Percentiles rank a stretch among this genome's conserved stretches.
These are phyloP conservation scores for Potamilus streckersoni DNA, from an alignment of 1,140 invertebrate species.

Conservation along the genomic window DNA sequence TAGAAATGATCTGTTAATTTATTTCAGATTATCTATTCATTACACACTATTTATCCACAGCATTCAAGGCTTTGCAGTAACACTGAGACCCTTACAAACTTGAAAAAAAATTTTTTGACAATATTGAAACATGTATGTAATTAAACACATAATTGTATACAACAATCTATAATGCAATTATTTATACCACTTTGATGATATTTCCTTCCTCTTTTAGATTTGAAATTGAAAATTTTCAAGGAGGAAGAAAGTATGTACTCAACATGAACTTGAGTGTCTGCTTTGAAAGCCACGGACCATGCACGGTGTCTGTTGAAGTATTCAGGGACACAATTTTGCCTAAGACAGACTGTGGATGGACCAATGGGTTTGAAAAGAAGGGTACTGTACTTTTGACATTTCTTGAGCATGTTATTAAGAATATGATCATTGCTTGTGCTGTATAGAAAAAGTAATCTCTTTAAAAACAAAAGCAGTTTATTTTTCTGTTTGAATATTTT, in stretches of 20 bases:
- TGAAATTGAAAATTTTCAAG: slow-evolving; percentile 14
- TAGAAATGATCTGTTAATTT: no score
- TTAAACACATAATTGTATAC: no score
- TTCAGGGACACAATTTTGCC: slow-evolving; percentile 6
- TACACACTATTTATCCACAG: no score
- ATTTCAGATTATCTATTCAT: no score
- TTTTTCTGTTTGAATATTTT: background rate
- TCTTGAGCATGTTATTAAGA: background rate
- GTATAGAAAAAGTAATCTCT: background rate
- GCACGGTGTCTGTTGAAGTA: background rate
- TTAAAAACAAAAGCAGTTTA: background rate
- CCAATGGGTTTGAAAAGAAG: slow-evolving; percentile 10
- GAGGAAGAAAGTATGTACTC: slow-evolving; percentile 2
- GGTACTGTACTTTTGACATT: slow-evolving; percentile 1
- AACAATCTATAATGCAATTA: no score
- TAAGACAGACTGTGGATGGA: slow-evolving; percentile 12
- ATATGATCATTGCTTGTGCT: background rate
- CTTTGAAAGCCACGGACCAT: slow-evolving; percentile 5
- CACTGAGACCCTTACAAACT: no score
- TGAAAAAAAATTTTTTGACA: no score
- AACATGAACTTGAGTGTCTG: slow-evolving; percentile 19
- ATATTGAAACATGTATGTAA: no score
- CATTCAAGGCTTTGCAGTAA: no score
- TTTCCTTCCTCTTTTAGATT: slow-evolving; percentile 3
- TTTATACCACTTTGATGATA: no score